Conservation (phyloP, 2,113 vertebrate genomes). For the Petaurus breviceps region DNA sequence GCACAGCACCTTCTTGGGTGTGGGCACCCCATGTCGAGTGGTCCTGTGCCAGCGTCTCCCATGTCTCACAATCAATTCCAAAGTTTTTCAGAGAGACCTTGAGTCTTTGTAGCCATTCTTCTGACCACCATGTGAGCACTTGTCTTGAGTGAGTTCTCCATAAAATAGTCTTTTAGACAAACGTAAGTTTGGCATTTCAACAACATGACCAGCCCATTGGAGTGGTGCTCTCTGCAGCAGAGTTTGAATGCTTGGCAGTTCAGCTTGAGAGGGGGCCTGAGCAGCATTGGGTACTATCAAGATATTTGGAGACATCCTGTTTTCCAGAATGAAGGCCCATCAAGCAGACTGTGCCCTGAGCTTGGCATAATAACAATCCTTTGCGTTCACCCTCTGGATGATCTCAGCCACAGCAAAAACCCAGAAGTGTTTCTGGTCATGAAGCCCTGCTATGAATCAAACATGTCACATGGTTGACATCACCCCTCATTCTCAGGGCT, state of each 20-base stretch:
- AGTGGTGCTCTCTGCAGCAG: background rate
- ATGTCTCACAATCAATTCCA: background rate
- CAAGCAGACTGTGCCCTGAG: no score
- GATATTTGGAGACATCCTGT: no score
- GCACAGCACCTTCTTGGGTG: no score
- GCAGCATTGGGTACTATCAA: background rate
- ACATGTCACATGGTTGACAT: no score
- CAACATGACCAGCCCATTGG: background rate
- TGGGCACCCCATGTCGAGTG: no score
- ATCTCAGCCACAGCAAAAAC: no score
- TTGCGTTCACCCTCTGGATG: no score
- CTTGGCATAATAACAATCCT: no score
- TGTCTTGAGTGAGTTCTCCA: background rate
- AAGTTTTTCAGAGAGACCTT: background rate
- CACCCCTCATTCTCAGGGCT: no score
- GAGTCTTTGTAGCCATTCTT: background rate
- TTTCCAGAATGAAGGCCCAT: no score
- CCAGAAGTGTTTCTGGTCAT: no score
- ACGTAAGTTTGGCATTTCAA: background rate
- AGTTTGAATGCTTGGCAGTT: background rate
- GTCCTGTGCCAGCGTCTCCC: background rate
- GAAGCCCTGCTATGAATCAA: no score
- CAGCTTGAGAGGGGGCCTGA: background rate
- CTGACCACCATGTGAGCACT: background rate
- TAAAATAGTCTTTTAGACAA: background rate